A percentile compares a stretch with the other conserved stretches of the same genome.
phyloP scores from a whole-genome alignment of 2,113 vertebrate genomes.

The Kryptolebias marmoratus region DNA sequence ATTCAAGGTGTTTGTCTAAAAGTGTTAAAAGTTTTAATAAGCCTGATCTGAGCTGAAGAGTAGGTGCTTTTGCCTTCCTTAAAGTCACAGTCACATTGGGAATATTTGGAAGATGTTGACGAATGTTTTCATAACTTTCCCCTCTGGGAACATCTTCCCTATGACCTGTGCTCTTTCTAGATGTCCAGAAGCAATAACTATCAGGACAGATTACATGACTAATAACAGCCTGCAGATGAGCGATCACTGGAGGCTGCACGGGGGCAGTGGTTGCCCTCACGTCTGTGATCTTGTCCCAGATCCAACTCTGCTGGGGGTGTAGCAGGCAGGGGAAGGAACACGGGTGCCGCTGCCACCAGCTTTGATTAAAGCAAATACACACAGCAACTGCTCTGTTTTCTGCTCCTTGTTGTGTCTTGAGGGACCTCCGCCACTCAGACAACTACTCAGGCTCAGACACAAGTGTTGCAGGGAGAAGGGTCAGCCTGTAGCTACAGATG shows the following conservation, averaged over 20 bases:
- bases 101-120: conserved; percentile 58
- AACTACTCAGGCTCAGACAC: conserved; percentile 56
- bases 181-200: conserved; percentile 70
- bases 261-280: conserved; percentile 55
- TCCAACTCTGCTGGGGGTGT: conserved; percentile 57
- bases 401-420: conserved; percentile 47
- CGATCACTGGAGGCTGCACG: conserved; percentile 56
- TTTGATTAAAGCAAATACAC: conserved; percentile 75
- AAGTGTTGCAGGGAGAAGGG: conserved; percentile 50
- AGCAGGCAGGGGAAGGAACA: conserved; percentile 43
- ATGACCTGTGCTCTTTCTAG: conserved; percentile 68
- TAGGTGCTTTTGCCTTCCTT: conserved; percentile 27
- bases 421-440: conserved; percentile 62
- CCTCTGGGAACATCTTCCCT: conserved; percentile 53
- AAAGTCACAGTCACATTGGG: conserved; percentile 50
- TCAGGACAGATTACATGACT: conserved; percentile 75
- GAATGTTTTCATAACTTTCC: conserved; percentile 66
- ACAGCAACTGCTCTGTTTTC: conserved; percentile 69
- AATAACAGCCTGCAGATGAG: conserved; percentile 72
- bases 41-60: conserved; percentile 41
- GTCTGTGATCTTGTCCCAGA: conserved; percentile 65
- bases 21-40: conserved; percentile 27
- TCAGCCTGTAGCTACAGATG: conserved; percentile 67
- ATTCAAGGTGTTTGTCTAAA: conserved; percentile 9
- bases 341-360: conserved; percentile 56